Conservation (phyloP, 2,797 vertebrate genomes). For the Knipowitschia caucasica region DNA sequence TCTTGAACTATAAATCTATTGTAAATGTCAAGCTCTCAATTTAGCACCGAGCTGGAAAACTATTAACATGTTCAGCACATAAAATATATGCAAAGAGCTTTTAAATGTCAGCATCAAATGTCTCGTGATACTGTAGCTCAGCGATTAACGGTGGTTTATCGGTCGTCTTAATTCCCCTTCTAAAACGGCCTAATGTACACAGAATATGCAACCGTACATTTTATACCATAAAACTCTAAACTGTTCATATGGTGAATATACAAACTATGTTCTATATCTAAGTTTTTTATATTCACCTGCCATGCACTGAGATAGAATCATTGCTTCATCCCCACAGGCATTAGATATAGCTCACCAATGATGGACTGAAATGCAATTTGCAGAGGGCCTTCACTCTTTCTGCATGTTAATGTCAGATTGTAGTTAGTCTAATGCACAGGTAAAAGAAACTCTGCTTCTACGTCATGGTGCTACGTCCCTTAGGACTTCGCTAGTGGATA, state of each 20-base stretch:
- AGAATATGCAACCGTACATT: neutral
- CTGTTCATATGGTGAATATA: neutral
- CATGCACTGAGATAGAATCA: neutral
- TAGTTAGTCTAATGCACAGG: neutral
- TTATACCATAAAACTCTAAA: neutral
- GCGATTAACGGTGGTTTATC: conserved; percentile 38
- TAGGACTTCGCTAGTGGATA: too few relatives aligned
- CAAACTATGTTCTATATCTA: neutral
- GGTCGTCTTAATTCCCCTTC: conserved; percentile 23
- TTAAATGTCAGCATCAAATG: conserved; percentile 48
- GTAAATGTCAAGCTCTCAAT: conserved; percentile 37
- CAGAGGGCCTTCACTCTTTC: conserved; percentile 1
- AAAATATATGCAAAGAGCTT: conserved; percentile 33
- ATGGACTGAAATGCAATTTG: conserved; percentile 2
- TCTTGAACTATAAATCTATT: conserved; percentile 27
- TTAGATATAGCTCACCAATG: neutral
- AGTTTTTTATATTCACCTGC: conserved; percentile 7
- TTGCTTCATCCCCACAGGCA: neutral
- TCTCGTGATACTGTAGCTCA: conserved; percentile 33
- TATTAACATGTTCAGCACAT: conserved; percentile 33
- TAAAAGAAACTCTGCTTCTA: neutral
- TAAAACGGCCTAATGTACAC: conserved; percentile 9
- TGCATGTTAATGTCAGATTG: conserved; percentile 7
- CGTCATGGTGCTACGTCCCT: too few relatives aligned
- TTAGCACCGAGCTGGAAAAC: conserved; percentile 29